Evolutionary conservation across 2,888 invertebrate genomes (phyloP), one percentile per base, ranked within the genome.

Genomic region (Nemurella pictetii): DNA sequence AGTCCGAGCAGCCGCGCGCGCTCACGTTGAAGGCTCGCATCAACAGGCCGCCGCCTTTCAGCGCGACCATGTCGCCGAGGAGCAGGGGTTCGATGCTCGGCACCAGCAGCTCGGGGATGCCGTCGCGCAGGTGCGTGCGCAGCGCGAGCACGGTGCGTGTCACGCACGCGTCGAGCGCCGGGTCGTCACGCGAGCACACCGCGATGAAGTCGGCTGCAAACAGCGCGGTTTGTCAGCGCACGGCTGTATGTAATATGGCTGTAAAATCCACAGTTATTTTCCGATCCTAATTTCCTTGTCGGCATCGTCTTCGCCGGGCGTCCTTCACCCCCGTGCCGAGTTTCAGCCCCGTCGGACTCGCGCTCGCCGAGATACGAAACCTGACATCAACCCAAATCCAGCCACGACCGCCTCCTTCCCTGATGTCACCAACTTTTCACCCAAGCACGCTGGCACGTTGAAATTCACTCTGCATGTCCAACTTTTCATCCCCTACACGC

Each of bases 61-160:
- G 85, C 2, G 90, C 36, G 9, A 86, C 5, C 80, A 87, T 84
- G 28, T 86, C 36, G 0, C 88, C 87, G 84, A 95, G 90, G 78
- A 91, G 90, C 28, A 95, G 89, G 0, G 94, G 94, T 87, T 95
- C 95, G 35, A 94, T 91, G 0, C 93, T 91, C 0, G 95, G 95
- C 3, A 94, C 94, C 25, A 93, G 92, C 81, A 94, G 89, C 89
- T 94, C 94, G 0, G 94, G 93, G 84, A 95, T 94, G 80, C 95
- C 92, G 92, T 86, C n/a, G 85, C 30, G 9, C 3, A 28, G 78
- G 26, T 75, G 5, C 0, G 92, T 92, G 85, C 93, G 91, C 0
- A 94, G 89, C 83, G 92, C 90, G 84, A 94, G 93, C 27, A 94
- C 92, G 0, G 94, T 92, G 87, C 93, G 92, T 87, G 91, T 92